Evolutionary conservation across 2,888 invertebrate genomes (phyloP), one percentile per base, ranked within the genome.

Genomic region (Amiota mariae): DNA sequence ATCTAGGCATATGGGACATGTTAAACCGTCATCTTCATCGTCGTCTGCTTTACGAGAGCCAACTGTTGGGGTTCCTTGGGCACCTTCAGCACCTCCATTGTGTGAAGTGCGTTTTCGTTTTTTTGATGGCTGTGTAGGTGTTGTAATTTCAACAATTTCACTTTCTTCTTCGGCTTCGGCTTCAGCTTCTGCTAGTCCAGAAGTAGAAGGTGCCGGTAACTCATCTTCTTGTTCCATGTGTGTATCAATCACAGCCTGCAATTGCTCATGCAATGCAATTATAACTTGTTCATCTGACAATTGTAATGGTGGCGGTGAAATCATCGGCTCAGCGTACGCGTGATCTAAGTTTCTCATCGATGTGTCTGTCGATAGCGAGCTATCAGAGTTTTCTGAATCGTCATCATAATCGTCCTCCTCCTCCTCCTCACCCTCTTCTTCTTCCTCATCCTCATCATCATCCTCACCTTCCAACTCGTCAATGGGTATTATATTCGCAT

Each of bases 1-100:
- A 72, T 98, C 98, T 77, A 97, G 91, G 87, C 98, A 98, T 78
- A 98, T 97, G 0, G 97, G 93, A 82, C 98, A 98, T 0, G 92
- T 92, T 83, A 93, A 92, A 0, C 94, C 95, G 68, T 94, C 94
- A 63, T 93, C 92, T 2, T 93, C 93, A n/a, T 90, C 90, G 1
- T 89, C 90, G 12, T 77, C 77, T 2, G 74, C 76, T 8, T 75
- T 94, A 2, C 78, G 94, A 46, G 93, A 93, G 56, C 68, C 67
- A 8, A 80, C 47, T 11, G 80, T 85, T 1, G 85, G 85, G 1
- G 87, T 54, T 54, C 54, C 54, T 36, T 36, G 36, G 0, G 36
- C 36, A 36, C 71, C 18, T 6, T 46, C 10, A 4, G 49, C 46
- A 12, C 68, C 70, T 3, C 36, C 36, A 36, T 6, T 6, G 36